Evolutionary conservation across 2,113 vertebrate species (phyloP).

Genomic region (Dendropsophus ebraccatus): DNA sequence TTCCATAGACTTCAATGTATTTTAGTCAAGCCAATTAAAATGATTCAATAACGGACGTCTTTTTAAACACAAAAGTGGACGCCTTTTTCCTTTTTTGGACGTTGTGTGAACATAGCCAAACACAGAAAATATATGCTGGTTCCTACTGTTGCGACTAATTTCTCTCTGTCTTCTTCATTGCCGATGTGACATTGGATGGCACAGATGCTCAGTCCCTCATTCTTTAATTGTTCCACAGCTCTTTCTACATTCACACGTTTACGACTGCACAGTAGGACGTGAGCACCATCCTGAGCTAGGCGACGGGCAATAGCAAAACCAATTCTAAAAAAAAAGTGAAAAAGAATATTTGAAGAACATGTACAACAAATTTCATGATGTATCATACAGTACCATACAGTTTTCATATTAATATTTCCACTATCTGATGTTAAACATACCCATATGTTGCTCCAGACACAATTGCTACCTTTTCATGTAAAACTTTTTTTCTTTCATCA

Average conservation of each 20-base stretch:
- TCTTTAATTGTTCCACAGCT: slow-evolving; percentile 73
- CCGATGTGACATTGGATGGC: slow-evolving; percentile 86
- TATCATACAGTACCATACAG: no score
- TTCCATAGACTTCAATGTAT: no score
- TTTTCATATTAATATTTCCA: neutral
- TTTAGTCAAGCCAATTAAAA: no score
- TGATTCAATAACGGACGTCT: no score
- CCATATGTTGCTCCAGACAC: slow-evolving; percentile 70
- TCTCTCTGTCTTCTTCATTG: slow-evolving; percentile 76
- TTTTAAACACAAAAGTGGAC: no score
- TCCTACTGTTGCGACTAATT: slow-evolving; percentile 76
- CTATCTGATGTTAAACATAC: slow-evolving; percentile 59
- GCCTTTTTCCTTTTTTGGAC: no score
- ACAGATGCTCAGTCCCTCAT: slow-evolving; percentile 76
- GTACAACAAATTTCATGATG: neutral
- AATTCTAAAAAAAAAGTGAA: slow-evolving; percentile 73
- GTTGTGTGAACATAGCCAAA: no score
- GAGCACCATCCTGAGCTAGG: slow-evolving; percentile 81
- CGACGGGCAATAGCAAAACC: slow-evolving; percentile 81
- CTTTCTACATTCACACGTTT: slow-evolving; percentile 81
- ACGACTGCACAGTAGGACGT: slow-evolving; percentile 85
- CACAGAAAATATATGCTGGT: no score
- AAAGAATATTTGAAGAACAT: neutral
- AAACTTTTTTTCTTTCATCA: neutral
- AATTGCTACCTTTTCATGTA: slow-evolving; percentile 67